phyloP scores from a whole-genome alignment of 2,797 vertebrate species.

The Notolabrus celidotus region DNA sequence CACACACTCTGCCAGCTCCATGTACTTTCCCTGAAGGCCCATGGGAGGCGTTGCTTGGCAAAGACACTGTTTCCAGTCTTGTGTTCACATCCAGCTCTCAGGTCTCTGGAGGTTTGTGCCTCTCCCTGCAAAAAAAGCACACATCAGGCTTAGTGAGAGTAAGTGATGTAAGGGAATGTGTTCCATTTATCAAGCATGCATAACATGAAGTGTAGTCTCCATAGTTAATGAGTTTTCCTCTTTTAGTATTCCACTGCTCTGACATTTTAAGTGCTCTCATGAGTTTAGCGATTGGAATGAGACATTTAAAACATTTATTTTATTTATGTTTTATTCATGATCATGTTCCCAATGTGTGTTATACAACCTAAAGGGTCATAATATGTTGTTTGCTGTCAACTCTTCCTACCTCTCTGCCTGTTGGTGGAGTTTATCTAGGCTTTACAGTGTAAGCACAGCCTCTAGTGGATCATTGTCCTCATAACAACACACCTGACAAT shows the following conservation, averaged over 20 bases:
- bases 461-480: constrained; percentile 77
- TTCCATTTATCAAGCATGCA: constrained; percentile 29
- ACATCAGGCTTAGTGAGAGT: not conserved
- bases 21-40: constrained; percentile 44
- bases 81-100: constrained; percentile 32
- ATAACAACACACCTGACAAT: constrained; percentile 60
- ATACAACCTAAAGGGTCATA: not conserved
- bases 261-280: not conserved
- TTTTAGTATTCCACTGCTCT: not conserved
- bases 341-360: not conserved
- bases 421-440: constrained; percentile 18
- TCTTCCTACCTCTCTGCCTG: constrained; percentile 3
- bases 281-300: not conserved
- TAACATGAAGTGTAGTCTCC: constrained; percentile 10
- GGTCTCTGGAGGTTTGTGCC: constrained; percentile 6
- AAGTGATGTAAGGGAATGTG: constrained; percentile 9
- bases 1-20: constrained; percentile 21
- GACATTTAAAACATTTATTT: constrained; percentile 21
- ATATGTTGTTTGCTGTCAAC: not conserved
- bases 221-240: constrained; percentile 26
- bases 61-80: constrained; percentile 44
- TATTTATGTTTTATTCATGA: not conserved
- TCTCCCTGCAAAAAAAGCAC: constrained; percentile 13
- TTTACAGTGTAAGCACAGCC: constrained; percentile 72
- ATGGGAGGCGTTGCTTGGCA: constrained; percentile 46